phyloP scores from a whole-genome alignment of 2,113 vertebrate species.

The Monarcha castaneiventris region DNA sequence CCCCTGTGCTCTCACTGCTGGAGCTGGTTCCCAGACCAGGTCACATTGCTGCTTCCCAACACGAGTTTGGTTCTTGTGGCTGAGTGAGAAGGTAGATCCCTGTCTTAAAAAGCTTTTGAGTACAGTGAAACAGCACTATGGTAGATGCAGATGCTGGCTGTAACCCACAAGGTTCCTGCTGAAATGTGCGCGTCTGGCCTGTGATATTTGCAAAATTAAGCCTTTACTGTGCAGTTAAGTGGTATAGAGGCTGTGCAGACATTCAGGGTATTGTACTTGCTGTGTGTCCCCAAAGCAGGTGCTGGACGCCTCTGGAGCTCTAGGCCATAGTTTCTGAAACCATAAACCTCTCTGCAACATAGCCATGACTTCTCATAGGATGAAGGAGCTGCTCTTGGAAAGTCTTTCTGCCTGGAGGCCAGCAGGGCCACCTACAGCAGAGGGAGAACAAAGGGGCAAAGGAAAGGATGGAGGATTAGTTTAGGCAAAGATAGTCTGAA shows the following conservation, averaged over 20 bases:
- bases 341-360: neutral
- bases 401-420: neutral
- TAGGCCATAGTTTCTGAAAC: neutral
- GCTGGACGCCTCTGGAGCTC: neutral
- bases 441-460: neutral
- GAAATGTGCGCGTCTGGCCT: neutral
- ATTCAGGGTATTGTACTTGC: neutral
- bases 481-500: neutral
- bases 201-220: neutral
- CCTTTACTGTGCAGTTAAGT: neutral
- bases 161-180: neutral
- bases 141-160: neutral
- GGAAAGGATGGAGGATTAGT: neutral
- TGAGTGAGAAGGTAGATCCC: neutral
- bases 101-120: neutral
- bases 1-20: neutral
- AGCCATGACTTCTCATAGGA: neutral
- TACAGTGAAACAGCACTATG: neutral
- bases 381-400: neutral
- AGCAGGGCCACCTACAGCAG: neutral
- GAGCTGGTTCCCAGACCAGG: neutral
- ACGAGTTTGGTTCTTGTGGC: neutral
- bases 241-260: neutral
- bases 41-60: neutral
- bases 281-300: neutral